Conservation (phyloP, 1,140 invertebrate genomes). For the Atta colombica region DNA sequence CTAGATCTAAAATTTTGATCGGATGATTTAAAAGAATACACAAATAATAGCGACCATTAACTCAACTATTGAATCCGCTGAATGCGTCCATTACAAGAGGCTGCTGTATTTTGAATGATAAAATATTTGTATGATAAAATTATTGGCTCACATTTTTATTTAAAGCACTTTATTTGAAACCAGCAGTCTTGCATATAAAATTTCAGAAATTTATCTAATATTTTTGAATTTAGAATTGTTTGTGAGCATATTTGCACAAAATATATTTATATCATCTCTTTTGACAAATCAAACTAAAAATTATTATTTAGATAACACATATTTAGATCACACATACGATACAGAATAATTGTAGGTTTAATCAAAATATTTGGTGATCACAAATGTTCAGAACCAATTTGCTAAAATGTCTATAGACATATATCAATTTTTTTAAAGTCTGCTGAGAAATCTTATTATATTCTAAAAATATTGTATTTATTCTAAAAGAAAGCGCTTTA, state of each 20-base stretch:
- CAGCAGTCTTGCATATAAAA: not conserved
- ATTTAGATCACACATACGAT: not conserved
- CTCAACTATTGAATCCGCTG: too few relatives aligned
- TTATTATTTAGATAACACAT: not conserved
- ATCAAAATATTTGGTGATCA: not conserved
- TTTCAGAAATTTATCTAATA: not conserved
- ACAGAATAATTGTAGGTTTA: not conserved
- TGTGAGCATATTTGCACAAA: not conserved
- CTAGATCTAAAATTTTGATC: too few relatives aligned
- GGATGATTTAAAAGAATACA: too few relatives aligned
- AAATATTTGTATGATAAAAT: not conserved
- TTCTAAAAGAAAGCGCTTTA: conserved; percentile 24
- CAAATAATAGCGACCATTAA: too few relatives aligned
- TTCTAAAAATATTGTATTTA: not conserved
- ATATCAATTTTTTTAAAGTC: not conserved
- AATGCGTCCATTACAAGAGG: not conserved
- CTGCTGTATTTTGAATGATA: not conserved
- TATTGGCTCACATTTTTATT: not conserved
- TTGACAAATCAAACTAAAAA: not conserved
- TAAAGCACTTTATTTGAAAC: not conserved
- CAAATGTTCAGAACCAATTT: not conserved
- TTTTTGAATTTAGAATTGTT: not conserved
- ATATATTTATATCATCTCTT: not conserved
- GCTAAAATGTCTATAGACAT: not conserved
- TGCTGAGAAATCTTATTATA: not conserved